Evolutionary conservation across 1,140 invertebrate genomes (phyloP).

Genomic region (Euglossa dilemma): DNA sequence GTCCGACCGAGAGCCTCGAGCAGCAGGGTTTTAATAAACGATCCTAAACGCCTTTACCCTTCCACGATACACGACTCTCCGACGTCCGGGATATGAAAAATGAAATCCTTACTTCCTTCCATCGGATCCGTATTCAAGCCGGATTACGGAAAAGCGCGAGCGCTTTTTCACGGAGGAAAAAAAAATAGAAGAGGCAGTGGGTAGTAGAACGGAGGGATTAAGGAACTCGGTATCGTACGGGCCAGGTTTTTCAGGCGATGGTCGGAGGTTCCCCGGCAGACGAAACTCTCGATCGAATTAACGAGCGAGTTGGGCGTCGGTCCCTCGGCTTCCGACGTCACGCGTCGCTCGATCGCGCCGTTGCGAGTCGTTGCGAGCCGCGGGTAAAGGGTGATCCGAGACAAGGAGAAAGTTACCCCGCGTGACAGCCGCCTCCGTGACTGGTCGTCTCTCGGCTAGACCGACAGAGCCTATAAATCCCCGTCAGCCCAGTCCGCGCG

Average conservation of each 20-base stretch:
- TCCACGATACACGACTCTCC: neutral
- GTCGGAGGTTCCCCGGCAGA: too few relatives aligned
- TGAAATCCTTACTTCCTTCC: constrained; percentile 6
- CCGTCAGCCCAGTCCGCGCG: too few relatives aligned
- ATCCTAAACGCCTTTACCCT: neutral
- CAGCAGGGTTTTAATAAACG: constrained; percentile 16
- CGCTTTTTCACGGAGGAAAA: too few relatives aligned
- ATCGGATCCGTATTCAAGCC: neutral
- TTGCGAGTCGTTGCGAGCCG: neutral
- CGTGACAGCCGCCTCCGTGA: neutral
- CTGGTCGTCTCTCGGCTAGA: too few relatives aligned
- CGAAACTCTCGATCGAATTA: too few relatives aligned
- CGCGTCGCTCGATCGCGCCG: constrained; percentile 15
- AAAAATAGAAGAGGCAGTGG: too few relatives aligned
- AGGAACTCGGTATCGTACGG: neutral
- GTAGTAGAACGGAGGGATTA: neutral
- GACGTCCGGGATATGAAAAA: neutral
- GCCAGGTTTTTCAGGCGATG: neutral
- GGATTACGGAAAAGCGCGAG: neutral
- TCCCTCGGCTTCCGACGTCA: neutral
- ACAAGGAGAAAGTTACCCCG: neutral
- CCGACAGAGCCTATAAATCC: neutral
- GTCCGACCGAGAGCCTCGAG: too few relatives aligned
- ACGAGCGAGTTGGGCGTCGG: too few relatives aligned
- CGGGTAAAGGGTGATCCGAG: neutral